Evolutionary conservation across 2,888 invertebrate species (phyloP), one percentile per base, ranked within the genome.

Genomic region (Xanthostigma xanthostigma): DNA sequence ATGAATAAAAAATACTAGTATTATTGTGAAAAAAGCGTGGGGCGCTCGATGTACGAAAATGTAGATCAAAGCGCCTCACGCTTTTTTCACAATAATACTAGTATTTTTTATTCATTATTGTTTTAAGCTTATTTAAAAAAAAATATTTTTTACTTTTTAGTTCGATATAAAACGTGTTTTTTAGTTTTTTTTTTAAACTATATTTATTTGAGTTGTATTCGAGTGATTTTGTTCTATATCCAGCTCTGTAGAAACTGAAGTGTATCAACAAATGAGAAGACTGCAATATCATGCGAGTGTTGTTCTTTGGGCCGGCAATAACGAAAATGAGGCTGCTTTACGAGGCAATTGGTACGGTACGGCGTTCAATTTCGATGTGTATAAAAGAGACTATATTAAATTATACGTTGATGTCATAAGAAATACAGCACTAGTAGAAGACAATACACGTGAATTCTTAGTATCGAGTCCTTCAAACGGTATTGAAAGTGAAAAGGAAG

Each of bases 401-500:
- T 71, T 98, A 0, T 97, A 96, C 60, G 80, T 87, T 0, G 73
- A 82, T 40, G 81, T 83, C 0, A 78, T 95, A 2, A 75, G 76
- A 58, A 73, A 73, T 2, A 75, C 81, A 36, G 76, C 87, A 0
- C 63, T 73, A 34, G 63, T 66, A 10, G 62, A 79, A 36, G 87
- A 88, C 58, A 66, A 73, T 0, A 72, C 71, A 0, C 69, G 87
- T 52, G 72, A 79, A 0, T 93, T 81, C 61, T 62, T 95, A 6
- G 76, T 84, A 1, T 96, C 96, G 0, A 95, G 95, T 62, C 98
- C 98, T 0, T 85, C 88, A 0, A 93, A 95, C 66, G 95, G 93
- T 2, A 60, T 74, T 1, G 69, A 79, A 57, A 79, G 84, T 0
- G 80, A 80, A 54, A 62, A 68, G 54, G 84, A 92, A 59, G 86